Percentiles rank a stretch among this genome's conserved stretches.
These are phyloP conservation scores for Crotalus viridis DNA, from an alignment of 2,113 vertebrate species.

Conservation along the genomic window DNA sequence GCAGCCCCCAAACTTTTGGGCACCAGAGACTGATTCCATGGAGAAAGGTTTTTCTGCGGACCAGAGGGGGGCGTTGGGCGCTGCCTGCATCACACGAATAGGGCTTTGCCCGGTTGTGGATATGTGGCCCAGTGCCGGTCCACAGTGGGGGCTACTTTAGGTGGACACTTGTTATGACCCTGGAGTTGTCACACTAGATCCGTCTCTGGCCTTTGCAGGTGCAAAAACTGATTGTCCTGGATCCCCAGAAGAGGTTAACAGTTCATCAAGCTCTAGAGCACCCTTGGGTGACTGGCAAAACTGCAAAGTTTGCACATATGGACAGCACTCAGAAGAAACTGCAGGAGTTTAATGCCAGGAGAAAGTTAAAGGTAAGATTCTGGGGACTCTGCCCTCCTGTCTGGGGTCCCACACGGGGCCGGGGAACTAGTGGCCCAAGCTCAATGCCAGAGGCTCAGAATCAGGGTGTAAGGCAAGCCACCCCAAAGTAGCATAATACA, in stretches of 20 bases:
- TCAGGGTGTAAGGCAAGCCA: background rate
- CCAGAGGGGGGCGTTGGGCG: no score
- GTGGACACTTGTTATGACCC: background rate
- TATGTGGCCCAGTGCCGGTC: no score
- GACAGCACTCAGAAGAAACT: constrained; percentile 86
- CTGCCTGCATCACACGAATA: no score
- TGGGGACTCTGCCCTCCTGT: background rate
- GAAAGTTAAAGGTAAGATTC: constrained; percentile 82
- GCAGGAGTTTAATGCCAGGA: constrained; percentile 85
- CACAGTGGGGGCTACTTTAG: background rate
- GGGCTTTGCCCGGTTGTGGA: no score
- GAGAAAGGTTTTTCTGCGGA: no score
- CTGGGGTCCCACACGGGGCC: background rate
- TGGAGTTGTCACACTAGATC: background rate
- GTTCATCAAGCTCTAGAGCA: constrained; percentile 81
- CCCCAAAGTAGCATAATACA: background rate
- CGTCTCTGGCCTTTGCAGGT: constrained; percentile 64
- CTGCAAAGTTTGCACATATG: constrained; percentile 86
- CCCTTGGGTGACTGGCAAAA: constrained; percentile 86
- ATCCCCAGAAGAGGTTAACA: constrained; percentile 79
- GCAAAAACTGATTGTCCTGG: constrained; percentile 81
- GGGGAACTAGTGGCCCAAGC: background rate
- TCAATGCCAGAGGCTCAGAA: background rate
- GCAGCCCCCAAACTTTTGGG: no score
- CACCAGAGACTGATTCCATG: no score